Evolutionary conservation across 1,140 invertebrate species (phyloP).

Genomic region (Eulimnadia texana): DNA sequence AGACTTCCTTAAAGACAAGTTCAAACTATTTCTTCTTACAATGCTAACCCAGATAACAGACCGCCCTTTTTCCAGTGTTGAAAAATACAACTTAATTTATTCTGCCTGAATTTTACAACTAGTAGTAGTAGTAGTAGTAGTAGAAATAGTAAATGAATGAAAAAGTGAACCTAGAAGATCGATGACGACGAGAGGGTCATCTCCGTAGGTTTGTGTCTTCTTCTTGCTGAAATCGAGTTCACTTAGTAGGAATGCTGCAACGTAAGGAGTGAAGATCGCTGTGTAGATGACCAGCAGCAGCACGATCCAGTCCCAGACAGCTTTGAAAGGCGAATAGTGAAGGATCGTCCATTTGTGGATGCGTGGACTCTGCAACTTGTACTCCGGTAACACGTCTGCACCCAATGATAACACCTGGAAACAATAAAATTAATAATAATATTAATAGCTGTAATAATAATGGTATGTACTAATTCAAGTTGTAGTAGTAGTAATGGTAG

Average conservation of each 20-base stretch:
- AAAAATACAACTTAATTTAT: no score
- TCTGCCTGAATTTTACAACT: no score
- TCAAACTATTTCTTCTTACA: no score
- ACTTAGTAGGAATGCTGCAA: conserved; percentile 90
- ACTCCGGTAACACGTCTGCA: conserved; percentile 85
- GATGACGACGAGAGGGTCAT: conserved; percentile 77
- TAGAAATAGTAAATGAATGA: not conserved
- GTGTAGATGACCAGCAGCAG: conserved; percentile 95
- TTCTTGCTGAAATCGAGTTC: conserved; percentile 54
- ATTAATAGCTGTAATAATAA: not conserved
- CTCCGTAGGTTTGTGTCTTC: conserved; percentile 50
- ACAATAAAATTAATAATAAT: not conserved
- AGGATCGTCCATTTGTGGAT: conserved; percentile 94
- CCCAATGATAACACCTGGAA: conserved; percentile 75
- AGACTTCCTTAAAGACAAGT: no score
- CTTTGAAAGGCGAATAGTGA: conserved; percentile 97
- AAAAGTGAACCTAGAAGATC: conserved; percentile 64
- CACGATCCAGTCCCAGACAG: conserved; percentile 98
- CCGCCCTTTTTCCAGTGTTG: no score
- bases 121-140: no score
- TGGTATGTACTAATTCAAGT: no score
- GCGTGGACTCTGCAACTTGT: conserved; percentile 79
- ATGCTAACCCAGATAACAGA: no score
- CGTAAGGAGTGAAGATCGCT: conserved; percentile 96
- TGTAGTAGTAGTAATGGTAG: no score